Conservation (phyloP, 1,140 invertebrate genomes). For the Drosophila quadrilineata region DNA sequence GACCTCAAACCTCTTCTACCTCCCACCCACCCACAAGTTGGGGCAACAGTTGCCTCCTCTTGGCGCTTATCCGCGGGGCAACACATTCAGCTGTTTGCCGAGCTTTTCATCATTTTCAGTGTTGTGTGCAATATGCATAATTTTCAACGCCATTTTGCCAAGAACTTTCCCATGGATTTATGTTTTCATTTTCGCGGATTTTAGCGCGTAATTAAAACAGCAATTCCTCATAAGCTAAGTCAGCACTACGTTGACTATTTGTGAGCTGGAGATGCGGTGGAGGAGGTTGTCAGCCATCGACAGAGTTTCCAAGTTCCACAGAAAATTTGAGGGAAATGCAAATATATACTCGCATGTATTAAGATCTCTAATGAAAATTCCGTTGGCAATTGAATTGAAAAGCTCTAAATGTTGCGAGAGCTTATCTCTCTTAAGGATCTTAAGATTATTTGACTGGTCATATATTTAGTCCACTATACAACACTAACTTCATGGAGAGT, state of each 20-base stretch:
- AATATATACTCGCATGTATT: too few species aligned
- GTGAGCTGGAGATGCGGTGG: too few species aligned
- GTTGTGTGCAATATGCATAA: slow-evolving; percentile 55
- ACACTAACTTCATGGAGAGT: too few species aligned
- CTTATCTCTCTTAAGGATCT: too few species aligned
- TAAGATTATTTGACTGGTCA: too few species aligned
- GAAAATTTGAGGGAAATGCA: too few species aligned
- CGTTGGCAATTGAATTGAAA: too few species aligned
- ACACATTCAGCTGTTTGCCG: slow-evolving; percentile 46
- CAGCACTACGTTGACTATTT: neutral
- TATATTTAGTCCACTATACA: too few species aligned
- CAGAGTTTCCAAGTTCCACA: neutral
- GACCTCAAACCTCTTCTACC: neutral
- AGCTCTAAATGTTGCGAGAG: too few species aligned
- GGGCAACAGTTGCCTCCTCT: too few species aligned
- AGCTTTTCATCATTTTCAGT: slow-evolving; percentile 16
- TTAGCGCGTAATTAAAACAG: slow-evolving; percentile 64
- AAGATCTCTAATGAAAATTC: too few species aligned
- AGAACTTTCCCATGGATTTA: slow-evolving; percentile 51
- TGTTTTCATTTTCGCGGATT: slow-evolving; percentile 72
- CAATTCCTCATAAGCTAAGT: slow-evolving; percentile 4
- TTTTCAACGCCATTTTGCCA: slow-evolving; percentile 49
- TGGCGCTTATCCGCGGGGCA: neutral
- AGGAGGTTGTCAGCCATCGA: neutral
- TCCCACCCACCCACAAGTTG: neutral